Evolutionary conservation across 1,140 invertebrate genomes (phyloP), one percentile per base, ranked within the genome.

Genomic region (Drosophila carrolli): DNA sequence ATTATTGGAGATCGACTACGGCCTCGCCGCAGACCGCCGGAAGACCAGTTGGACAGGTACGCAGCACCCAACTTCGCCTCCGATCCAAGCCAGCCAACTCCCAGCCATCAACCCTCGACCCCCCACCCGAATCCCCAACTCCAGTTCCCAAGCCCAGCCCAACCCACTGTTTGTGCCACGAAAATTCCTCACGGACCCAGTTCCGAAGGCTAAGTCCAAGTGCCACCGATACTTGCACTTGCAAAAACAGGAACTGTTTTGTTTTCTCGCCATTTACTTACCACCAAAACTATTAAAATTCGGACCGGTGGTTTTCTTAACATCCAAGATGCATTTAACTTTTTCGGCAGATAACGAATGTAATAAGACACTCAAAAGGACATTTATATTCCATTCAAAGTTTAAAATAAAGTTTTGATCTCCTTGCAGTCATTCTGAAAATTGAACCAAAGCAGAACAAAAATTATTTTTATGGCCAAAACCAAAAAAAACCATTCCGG

Each of bases 21-120:
- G 83, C 84, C 84, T 82, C 32, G 61, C 27, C 50, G 50, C 58
- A 35, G 54, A 32, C 63, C 78, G 63, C 84, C 83, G 83, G 83
- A 88, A 88, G 47, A 86, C 83, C 83, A 77, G 83, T 86, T 75
- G 47, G 62, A 58, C 81, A 76, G 72, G 75, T 83, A 79, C 56
- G 19, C 32, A 44, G 40, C 55, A 59, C 53, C 44, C 47, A 40
- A 50, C 37, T 19, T 19, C 32, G 60, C 54, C 55, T 35, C 38
- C 55, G 13, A 23, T 35, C 44, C 44, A 13, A 9, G 8, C 37
- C 46, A 11, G 46, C n/a, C n/a, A n/a, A n/a, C n/a, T n/a, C n/a
- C n/a, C n/a, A n/a, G n/a, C 23, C 19, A 11, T 5, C 46, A 27
- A 27, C 47, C 47, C 5, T 9, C 16, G 1, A 16, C 0, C 4